Base-by-base conservation (phyloP, 2,797 vertebrate species). In the Anabacerthia variegaticeps region DNA sequence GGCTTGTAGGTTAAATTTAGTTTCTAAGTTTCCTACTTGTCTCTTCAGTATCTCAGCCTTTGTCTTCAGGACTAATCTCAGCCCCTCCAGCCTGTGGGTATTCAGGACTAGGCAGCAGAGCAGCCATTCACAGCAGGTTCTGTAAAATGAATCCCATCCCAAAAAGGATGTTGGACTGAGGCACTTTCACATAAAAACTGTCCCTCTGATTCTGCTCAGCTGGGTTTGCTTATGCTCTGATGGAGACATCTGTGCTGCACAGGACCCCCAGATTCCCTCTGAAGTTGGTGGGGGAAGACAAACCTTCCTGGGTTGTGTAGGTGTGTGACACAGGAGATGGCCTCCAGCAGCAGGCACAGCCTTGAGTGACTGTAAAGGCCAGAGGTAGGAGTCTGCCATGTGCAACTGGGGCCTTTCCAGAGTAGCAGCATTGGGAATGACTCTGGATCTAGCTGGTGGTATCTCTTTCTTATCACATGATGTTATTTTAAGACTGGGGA, bases 401-500 rank as follows among this genome's bases (percentile, higher is more conserved):
- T 63, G 68, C 80, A 30, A 3, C 56, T 2, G 3, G 37, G 68
- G 34, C 74, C 52, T 1, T 63, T 67, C 34, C 80, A 81, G 65
- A 76, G 66, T 2, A 48, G 34, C 74, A 85, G 71, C 80, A 12
- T 32, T 87, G 66, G 41, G 22, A 63, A 21, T 71, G 20, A 28
- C 34, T 65, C 69, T 44, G 44, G 43, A 37, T 54, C 49, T 36
- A 21, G 32, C 68, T 78, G 77, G 15, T 81, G 61, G 39, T 49
- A 16, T 66, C 58, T 76, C 39, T 84, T 58, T 68, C 74, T 83
- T 77, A 30, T 27, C 61, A 11, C 26, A 2, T 30, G 61, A 21
- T 69, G 51, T 74, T 89, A 74, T 80, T 92, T 93, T 74, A 44
- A 65, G 65, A 32, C 72, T 67, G 71, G 24, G 30, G 85, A 85